These are phyloP conservation scores for Bombus fervidus DNA, from an alignment of 1,140 invertebrate species.

Conservation along the genomic window DNA sequence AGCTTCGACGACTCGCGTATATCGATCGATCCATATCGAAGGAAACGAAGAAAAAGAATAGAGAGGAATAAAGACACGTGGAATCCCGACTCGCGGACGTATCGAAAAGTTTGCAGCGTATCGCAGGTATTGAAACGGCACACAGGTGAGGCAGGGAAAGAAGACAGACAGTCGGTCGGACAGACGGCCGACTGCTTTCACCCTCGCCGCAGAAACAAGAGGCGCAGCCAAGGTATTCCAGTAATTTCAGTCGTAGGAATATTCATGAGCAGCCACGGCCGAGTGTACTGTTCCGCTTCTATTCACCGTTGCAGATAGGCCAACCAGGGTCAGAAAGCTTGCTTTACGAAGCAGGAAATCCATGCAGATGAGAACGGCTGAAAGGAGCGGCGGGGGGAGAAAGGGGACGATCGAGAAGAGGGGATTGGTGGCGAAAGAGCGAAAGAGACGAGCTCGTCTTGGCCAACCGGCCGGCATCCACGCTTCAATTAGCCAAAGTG, in stretches of 20 bases:
- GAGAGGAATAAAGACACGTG: not conserved
- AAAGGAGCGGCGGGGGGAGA: constrained; percentile 19
- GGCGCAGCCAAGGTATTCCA: constrained; percentile 70
- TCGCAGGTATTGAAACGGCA: not conserved
- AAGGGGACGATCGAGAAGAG: constrained; percentile 6
- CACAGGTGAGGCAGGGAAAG: not conserved
- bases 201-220: constrained; percentile 55
- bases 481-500: constrained; percentile 81
- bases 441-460: constrained; percentile 29
- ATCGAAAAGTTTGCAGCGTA: not conserved
- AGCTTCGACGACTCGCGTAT: not conserved
- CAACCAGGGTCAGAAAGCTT: constrained; percentile 76
- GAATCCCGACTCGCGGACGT: not conserved
- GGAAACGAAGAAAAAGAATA: not conserved
- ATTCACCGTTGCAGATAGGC: constrained; percentile 72
- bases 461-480: constrained; percentile 70
- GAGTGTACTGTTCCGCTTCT: constrained; percentile 71
- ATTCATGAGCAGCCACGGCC: constrained; percentile 77
- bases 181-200: constrained; percentile 19
- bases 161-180: not conserved
- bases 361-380: constrained; percentile 75
- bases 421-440: not conserved
- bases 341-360: constrained; percentile 78
- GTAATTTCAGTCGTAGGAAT: constrained; percentile 74
- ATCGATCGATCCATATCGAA: not conserved